Evolutionary conservation across 2,888 invertebrate genomes (phyloP).

Genomic region (Caenorhabditis panamensis): DNA sequence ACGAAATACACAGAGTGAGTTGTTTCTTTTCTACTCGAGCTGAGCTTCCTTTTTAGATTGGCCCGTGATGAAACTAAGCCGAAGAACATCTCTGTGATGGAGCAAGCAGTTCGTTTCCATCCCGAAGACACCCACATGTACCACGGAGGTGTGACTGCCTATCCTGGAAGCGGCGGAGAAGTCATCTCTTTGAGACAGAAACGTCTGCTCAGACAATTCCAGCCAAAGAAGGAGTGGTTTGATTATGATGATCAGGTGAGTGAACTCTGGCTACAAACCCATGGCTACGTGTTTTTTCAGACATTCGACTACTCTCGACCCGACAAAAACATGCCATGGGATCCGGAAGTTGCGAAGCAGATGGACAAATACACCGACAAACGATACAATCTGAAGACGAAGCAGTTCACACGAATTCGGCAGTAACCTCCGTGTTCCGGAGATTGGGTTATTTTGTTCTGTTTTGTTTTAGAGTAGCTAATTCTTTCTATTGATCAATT

Average conservation of each 20-base stretch:
- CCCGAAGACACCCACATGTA: constrained; percentile 77
- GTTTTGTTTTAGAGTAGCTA: constrained; percentile 22
- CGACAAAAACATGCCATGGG: constrained; percentile 80
- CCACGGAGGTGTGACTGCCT: constrained; percentile 80
- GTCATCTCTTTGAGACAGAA: constrained; percentile 77
- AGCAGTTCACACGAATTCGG: constrained; percentile 65
- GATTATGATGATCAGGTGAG: constrained; percentile 78
- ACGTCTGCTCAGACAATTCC: constrained; percentile 75
- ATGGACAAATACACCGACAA: constrained; percentile 78
- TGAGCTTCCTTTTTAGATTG: constrained; percentile 52
- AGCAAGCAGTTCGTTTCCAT: constrained; percentile 77
- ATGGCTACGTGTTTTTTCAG: too few relatives aligned
- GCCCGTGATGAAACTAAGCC: constrained; percentile 73
- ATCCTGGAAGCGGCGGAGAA: constrained; percentile 77
- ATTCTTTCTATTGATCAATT: not conserved
- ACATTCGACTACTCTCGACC: constrained; percentile 68
- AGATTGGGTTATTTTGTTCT: too few relatives aligned
- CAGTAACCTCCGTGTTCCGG: constrained; percentile 50
- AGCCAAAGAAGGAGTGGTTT: constrained; percentile 80
- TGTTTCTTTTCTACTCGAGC: not conserved
- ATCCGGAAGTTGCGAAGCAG: constrained; percentile 76
- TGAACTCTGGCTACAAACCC: too few relatives aligned
- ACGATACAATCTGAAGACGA: constrained; percentile 73
- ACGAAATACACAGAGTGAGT: constrained; percentile 71
- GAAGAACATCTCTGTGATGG: constrained; percentile 74